A percentile compares a stretch with the other conserved stretches of the same genome.
Evolutionary conservation across 2,797 vertebrate species (phyloP).

Genomic region (Arrhamphus sclerolepis): DNA sequence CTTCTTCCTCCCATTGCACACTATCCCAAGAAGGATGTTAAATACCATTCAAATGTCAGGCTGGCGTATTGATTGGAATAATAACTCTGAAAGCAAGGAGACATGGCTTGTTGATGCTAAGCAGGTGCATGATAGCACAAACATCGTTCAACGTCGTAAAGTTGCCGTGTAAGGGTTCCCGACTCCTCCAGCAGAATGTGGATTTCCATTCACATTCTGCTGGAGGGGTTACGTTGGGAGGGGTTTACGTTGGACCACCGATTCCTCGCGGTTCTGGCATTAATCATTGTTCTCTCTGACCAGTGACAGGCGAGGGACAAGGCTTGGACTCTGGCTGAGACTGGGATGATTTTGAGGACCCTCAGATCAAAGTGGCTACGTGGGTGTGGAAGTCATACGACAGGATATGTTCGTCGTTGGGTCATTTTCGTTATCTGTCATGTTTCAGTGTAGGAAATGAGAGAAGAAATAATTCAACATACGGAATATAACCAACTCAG

Average conservation of each 20-base stretch:
- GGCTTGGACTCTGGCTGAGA: conserved; percentile 59
- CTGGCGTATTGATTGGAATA: conserved; percentile 81
- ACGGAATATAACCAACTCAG: not conserved
- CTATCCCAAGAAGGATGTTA: conserved; percentile 76
- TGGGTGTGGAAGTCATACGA: conserved; percentile 32
- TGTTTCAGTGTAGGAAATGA: conserved; percentile 19
- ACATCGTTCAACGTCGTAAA: conserved; percentile 82
- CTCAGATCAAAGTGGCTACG: conserved; percentile 48
- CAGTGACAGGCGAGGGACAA: conserved; percentile 44
- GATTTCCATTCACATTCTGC: too few relatives aligned
- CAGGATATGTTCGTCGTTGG: conserved; percentile 27
- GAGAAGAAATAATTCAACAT: conserved; percentile 1
- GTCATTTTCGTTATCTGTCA: conserved; percentile 31
- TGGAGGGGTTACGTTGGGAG: not conserved
- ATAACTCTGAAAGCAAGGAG: conserved; percentile 79
- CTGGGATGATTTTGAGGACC: conserved; percentile 59
- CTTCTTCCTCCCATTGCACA: conserved; percentile 36
- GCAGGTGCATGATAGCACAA: conserved; percentile 59
- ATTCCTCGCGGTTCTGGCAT: conserved; percentile 70
- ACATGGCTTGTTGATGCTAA: conserved; percentile 79
- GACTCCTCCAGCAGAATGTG: conserved; percentile 50
- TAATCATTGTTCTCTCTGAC: conserved; percentile 71
- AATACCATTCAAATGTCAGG: conserved; percentile 84
- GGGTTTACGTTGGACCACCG: conserved; percentile 72
- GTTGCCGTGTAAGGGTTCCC: conserved; percentile 78